Conservation (phyloP, 1,140 invertebrate genomes). For the Listronotus bonariensis region DNA sequence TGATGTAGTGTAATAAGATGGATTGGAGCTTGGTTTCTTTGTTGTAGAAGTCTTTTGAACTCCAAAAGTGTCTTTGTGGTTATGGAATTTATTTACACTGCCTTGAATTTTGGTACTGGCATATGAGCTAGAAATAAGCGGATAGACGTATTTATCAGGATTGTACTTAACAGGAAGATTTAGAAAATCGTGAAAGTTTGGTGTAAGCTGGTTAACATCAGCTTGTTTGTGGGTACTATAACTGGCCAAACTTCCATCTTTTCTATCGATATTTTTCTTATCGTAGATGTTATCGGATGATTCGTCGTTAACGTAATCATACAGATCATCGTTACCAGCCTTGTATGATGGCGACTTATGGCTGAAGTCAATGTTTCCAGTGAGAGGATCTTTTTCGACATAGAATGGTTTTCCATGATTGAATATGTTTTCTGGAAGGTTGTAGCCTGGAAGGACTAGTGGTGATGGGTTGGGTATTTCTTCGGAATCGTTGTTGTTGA, state of each 20-base stretch:
- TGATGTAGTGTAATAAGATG: conserved; percentile 44
- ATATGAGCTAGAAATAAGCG: conserved; percentile 72
- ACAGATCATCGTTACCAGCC: conserved; percentile 45
- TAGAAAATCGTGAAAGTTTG: conserved; percentile 71
- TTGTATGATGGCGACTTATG: conserved; percentile 59
- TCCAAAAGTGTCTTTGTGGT: conserved; percentile 60
- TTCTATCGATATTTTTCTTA: conserved; percentile 55
- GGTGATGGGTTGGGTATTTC: conserved; percentile 52
- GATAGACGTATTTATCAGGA: conserved; percentile 68
- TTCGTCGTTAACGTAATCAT: conserved; percentile 48
- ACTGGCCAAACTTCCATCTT: conserved; percentile 54
- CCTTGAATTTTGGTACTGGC: conserved; percentile 75
- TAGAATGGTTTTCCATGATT: conserved; percentile 74
- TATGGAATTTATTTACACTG: conserved; percentile 65
- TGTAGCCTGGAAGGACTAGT: conserved; percentile 52
- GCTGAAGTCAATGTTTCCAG: conserved; percentile 67
- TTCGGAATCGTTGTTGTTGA: conserved; percentile 37
- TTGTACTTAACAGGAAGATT: conserved; percentile 72
- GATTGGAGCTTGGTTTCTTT: conserved; percentile 53
- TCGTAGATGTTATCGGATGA: conserved; percentile 47
- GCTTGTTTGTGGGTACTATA: conserved; percentile 53
- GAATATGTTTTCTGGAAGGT: conserved; percentile 58
- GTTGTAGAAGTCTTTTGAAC: conserved; percentile 56
- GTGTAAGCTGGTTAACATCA: conserved; percentile 62
- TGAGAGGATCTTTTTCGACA: conserved; percentile 69